Conservation (phyloP, 2,797 vertebrate species). For the Urocyon cinereoargenteus region DNA sequence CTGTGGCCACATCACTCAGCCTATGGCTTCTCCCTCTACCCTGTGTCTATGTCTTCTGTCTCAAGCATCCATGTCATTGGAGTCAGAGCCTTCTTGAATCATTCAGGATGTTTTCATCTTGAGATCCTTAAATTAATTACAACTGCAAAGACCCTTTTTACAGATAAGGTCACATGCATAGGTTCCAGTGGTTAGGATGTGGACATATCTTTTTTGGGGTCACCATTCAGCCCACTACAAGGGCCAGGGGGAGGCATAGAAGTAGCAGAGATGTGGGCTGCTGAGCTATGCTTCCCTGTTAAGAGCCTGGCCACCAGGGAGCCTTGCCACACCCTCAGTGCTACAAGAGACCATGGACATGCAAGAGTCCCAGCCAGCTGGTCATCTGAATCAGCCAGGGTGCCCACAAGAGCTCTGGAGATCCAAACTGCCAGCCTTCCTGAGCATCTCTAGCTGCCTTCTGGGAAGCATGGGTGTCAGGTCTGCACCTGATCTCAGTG, state of each 20-base stretch:
- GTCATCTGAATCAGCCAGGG: not conserved
- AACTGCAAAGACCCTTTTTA: not conserved
- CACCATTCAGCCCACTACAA: too few species aligned
- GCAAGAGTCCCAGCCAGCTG: not conserved
- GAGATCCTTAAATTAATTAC: not conserved
- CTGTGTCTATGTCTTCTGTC: not conserved
- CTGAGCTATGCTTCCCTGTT: not conserved
- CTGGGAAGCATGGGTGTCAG: not conserved
- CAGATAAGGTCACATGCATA: not conserved
- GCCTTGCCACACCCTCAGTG: fast-evolving
- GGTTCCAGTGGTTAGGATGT: not conserved
- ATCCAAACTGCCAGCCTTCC: too few species aligned
- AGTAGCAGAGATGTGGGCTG: not conserved
- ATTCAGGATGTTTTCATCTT: not conserved
- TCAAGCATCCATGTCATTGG: not conserved
- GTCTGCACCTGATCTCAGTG: fast-evolving
- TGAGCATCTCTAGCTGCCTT: not conserved
- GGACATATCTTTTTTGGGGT: not conserved
- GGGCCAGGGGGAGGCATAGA: not conserved
- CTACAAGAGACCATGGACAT: not conserved
- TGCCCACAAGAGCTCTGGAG: not conserved
- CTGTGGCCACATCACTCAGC: not conserved
- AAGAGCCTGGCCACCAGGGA: not conserved
- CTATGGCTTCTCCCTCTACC: not conserved
- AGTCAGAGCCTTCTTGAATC: not conserved